Percentiles rank a stretch among this genome's conserved stretches.
These are phyloP conservation scores for Cosmia pyralina DNA, from an alignment of 2,888 invertebrate genomes.

Conservation along the genomic window DNA sequence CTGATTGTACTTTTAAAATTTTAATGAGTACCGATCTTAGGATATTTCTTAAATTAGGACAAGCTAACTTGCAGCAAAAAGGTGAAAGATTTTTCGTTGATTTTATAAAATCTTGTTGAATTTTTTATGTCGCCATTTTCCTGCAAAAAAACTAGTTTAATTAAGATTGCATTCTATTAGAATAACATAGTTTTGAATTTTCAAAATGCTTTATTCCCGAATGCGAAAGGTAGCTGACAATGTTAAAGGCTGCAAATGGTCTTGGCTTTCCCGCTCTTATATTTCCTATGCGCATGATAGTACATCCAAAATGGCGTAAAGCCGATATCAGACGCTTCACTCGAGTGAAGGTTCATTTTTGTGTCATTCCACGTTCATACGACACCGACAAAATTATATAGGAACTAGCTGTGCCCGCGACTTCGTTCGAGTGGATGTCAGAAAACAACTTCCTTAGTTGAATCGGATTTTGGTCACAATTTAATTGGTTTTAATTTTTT, in stretches of 20 bases:
- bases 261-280: constrained; percentile 32
- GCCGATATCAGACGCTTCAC: too few relatives aligned
- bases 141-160: background rate
- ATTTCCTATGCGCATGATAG: constrained; percentile 29
- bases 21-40: background rate
- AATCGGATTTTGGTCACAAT: too few relatives aligned
- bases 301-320: background rate
- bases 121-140: background rate
- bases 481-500: too few relatives aligned
- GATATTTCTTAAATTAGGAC: background rate
- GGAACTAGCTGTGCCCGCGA: too few relatives aligned
- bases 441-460: too few relatives aligned
- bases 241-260: constrained; percentile 28
- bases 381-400: too few relatives aligned
- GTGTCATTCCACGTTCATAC: too few relatives aligned
- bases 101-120: background rate
- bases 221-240: constrained; percentile 16
- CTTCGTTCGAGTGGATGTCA: too few relatives aligned
- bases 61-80: too few relatives aligned
- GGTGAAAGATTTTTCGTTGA: background rate
- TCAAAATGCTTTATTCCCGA: constrained; percentile 18
- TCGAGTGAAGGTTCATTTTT: too few relatives aligned
- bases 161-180: background rate
- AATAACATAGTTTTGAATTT: background rate
- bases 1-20: background rate